phyloP scores from a whole-genome alignment of 2,113 vertebrate genomes.

The Hymenochirus boettgeri region DNA sequence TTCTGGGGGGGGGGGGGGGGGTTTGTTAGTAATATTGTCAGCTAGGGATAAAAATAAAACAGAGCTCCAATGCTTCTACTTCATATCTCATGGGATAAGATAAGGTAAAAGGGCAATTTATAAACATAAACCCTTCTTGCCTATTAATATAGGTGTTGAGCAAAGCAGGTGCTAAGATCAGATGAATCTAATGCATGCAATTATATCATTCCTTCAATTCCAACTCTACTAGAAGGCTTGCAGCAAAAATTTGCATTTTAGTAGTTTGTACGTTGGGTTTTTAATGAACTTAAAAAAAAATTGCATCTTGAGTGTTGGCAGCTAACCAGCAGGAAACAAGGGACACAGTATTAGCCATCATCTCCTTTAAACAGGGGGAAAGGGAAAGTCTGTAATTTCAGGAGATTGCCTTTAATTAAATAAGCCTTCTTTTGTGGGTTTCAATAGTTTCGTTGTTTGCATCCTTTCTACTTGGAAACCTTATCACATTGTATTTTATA shows the following conservation, averaged over 20 bases:
- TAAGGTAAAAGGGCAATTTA: too few species aligned
- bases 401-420: conserved; percentile 38
- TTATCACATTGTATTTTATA: conserved; percentile 17
- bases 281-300: conserved; percentile 22
- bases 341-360: conserved; percentile 14
- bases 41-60: too few species aligned
- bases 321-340: conserved; percentile 20
- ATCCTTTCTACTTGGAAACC: conserved; percentile 17
- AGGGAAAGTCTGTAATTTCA: conserved; percentile 33
- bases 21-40: too few species aligned
- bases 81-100: too few species aligned
- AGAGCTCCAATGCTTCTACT: too few species aligned
- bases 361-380: background rate
- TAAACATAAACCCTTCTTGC: too few species aligned
- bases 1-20: too few species aligned
- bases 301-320: background rate
- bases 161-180: background rate
- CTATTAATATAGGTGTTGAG: too few species aligned
- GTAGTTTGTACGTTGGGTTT: background rate
- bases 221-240: background rate
- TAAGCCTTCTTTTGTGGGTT: conserved; percentile 6
- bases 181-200: background rate
- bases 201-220: background rate
- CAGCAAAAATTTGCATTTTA: background rate
- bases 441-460: conserved; percentile 32